Evolutionary conservation across 2,113 vertebrate species (phyloP), one percentile per base, ranked within the genome.

Genomic region (Nerophis ophidion): DNA sequence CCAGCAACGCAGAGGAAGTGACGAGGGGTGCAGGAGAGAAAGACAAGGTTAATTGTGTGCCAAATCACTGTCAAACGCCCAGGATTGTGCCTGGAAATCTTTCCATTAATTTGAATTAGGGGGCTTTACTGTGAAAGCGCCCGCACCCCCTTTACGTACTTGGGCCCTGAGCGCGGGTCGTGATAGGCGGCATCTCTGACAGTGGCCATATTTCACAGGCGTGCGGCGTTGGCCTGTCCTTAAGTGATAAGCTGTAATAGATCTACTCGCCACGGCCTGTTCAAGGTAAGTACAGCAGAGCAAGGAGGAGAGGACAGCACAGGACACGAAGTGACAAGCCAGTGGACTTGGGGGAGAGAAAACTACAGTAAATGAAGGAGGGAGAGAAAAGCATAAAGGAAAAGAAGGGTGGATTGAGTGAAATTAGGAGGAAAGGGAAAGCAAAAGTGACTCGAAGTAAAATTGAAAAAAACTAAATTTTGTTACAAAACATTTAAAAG

Each of bases 231-330:
- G 62, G 87, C 89, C 92, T 98, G 95, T 86, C 78, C 89, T 84
- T 83, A 55, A 19, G 75, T 91, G 95, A 98, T 98, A 98, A 98
- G 94, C 91, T 83, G 77, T 94, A 94, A 98, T 93, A 94, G 92
- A 96, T 96, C 91, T 92, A 85, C 87, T 89, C 83, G 35, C 51
- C 73, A 82, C 60, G 82, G 92, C 90, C 90, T 73, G 80, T 80
- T 87, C 85, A 87, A 86, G 84, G 88, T 88, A 91, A 84, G 86
- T 73, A 63, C 67, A 81, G 64, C 83, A 35, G 57, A 45, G 72
- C 15, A 12, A 17, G 19, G 46, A 53, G 26, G 45, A 36, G 46
- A 40, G 55, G 67, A 2, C 17, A 13, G 36, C 48, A 17, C 19
- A 9, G 9, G 13, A 45, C 42, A 19, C 51, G 9, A 15, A 26